A percentile compares a stretch with the other conserved stretches of the same genome.
These are phyloP conservation scores for Dipodomys ordii DNA, from an alignment of 2,113 vertebrate species.

Conservation along the genomic window DNA sequence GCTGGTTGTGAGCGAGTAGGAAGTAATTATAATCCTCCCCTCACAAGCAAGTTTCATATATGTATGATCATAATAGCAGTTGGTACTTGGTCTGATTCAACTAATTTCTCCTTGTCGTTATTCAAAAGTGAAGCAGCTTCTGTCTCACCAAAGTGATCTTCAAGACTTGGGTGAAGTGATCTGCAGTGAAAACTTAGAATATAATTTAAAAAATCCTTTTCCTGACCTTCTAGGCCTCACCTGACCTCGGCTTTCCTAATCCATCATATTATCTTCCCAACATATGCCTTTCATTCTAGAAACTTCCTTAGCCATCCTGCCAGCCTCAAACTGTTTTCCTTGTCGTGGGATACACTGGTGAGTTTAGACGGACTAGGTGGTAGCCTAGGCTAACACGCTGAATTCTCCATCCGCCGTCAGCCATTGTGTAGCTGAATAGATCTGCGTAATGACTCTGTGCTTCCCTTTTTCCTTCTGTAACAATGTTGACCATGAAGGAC, in stretches of 20 bases:
- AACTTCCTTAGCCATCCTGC: neutral
- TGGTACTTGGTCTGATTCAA: neutral
- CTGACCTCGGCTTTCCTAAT: neutral
- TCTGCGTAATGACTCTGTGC: rapidly evolving
- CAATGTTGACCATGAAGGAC: neutral
- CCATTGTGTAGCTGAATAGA: too few species aligned
- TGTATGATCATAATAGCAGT: neutral
- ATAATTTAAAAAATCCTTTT: neutral
- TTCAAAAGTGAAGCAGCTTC: neutral
- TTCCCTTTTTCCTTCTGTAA: neutral
- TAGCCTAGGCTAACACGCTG: rapidly evolving
- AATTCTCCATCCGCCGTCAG: neutral
- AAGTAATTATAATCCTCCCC: neutral
- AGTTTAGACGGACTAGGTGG: neutral
- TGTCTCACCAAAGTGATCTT: neutral
- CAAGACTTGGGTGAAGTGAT: neutral
- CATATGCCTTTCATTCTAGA: neutral
- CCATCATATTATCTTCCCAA: neutral
- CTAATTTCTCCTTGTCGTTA: neutral
- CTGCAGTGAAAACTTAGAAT: neutral
- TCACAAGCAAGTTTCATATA: neutral
- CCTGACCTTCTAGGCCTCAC: neutral
- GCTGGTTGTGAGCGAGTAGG: neutral
- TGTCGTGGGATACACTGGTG: neutral
- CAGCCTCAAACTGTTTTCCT: neutral